Evolutionary conservation across 2,888 invertebrate genomes (phyloP).

Genomic region (Zhuqinia jingwanae): DNA sequence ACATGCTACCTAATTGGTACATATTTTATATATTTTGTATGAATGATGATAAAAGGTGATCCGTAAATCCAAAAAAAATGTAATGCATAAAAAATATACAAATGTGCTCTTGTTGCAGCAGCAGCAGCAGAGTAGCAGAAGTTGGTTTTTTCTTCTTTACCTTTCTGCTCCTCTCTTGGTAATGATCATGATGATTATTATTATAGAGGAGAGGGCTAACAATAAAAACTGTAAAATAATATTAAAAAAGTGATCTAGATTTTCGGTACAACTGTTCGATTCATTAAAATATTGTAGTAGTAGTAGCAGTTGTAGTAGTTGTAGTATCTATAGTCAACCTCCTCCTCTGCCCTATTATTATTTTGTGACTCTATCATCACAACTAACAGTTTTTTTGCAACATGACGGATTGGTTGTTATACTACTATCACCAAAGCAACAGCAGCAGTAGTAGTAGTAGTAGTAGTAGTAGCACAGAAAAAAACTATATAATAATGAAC

Average conservation of each 20-base stretch:
- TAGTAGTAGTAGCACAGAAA: not conserved
- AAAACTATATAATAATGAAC: not conserved
- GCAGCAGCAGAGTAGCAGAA: too few species aligned
- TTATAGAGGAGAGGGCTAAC: conserved; percentile 1
- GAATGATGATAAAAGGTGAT: conserved; percentile 16
- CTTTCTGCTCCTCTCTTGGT: conserved; percentile 7
- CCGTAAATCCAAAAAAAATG: too few species aligned
- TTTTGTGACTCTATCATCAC: conserved; percentile 37
- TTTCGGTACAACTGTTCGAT: conserved; percentile 43
- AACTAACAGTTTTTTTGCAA: not conserved
- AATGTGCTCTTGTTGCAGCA: too few species aligned
- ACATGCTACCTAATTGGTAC: conserved; percentile 11
- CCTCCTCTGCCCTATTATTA: conserved; percentile 36
- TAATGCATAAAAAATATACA: too few species aligned
- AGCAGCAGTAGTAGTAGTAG: not conserved
- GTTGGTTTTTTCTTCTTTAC: not conserved
- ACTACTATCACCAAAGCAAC: not conserved
- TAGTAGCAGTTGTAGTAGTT: too few species aligned
- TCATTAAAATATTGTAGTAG: conserved; percentile 39
- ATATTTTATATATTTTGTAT: not conserved
- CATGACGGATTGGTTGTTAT: conserved; percentile 4
- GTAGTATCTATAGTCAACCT: too few species aligned
- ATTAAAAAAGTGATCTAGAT: conserved; percentile 45
- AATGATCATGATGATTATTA: not conserved
- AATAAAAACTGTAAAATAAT: conserved; percentile 41